Conservation (phyloP, 2,113 vertebrate species). For the Ailuropoda melanoleuca region DNA sequence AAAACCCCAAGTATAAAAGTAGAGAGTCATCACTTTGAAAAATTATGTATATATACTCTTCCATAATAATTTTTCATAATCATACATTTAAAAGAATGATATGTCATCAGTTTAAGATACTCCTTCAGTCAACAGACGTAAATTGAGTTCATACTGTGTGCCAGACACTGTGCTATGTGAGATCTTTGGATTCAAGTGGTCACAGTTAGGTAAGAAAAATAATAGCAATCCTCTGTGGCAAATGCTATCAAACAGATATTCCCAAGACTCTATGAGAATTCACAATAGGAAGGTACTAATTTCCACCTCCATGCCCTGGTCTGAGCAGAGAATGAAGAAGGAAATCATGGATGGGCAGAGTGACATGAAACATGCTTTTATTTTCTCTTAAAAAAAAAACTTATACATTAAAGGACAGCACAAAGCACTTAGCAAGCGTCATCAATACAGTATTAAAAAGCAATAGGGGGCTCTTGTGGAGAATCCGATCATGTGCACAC, state of each 20-base stretch:
- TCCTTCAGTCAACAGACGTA: neutral
- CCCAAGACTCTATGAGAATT: neutral
- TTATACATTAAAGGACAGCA: neutral
- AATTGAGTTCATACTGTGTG: neutral
- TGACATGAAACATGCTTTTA: neutral
- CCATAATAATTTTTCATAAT: neutral
- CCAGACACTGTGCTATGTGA: neutral
- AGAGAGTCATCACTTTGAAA: neutral
- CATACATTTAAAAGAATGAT: neutral
- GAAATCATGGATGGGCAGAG: neutral
- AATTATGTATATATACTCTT: neutral
- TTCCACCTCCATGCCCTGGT: neutral
- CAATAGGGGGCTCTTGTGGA: neutral
- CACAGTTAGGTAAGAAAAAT: neutral
- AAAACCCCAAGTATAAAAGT: neutral
- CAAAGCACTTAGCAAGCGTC: neutral
- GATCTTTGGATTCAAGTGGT: neutral
- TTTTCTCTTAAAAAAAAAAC: neutral
- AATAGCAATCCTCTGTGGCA: neutral
- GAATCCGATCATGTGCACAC: neutral
- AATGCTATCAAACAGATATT: neutral
- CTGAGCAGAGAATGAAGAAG: neutral
- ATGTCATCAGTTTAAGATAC: neutral
- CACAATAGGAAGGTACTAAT: neutral
- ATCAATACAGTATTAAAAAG: neutral